Conservation (phyloP, 2,797 vertebrate species). For the Lutjanus argentimaculatus region DNA sequence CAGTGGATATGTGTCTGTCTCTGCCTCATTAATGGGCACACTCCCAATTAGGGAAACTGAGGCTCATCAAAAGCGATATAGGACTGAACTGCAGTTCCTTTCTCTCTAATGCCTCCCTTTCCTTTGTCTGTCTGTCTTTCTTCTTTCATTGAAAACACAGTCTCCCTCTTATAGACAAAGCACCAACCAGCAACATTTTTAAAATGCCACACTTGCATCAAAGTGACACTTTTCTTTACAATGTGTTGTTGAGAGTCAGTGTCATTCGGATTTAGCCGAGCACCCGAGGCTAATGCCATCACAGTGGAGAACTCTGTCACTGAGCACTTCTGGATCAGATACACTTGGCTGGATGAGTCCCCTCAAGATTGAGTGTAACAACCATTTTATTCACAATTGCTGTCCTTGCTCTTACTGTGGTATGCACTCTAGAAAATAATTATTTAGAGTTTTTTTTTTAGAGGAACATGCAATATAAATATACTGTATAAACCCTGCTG, state of each 20-base stretch:
- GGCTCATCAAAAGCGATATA: slow-evolving; percentile 64
- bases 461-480: background rate
- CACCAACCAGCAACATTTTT: slow-evolving; percentile 13
- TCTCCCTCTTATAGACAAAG: slow-evolving; percentile 10
- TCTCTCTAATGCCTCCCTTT: slow-evolving; percentile 3
- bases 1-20: slow-evolving; percentile 57
- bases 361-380: slow-evolving; percentile 31
- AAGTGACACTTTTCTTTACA: slow-evolving; percentile 47
- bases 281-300: slow-evolving; percentile 44
- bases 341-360: slow-evolving; percentile 37
- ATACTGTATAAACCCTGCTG: background rate
- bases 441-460: slow-evolving; percentile 5
- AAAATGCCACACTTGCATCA: slow-evolving; percentile 29
- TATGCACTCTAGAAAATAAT: slow-evolving; percentile 8
- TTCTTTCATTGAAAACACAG: slow-evolving; percentile 23
- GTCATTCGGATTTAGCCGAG: slow-evolving; percentile 53
- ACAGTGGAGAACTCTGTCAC: slow-evolving; percentile 50
- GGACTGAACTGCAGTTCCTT: slow-evolving; percentile 10
- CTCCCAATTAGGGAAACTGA: slow-evolving; percentile 69
- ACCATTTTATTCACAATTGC: slow-evolving; percentile 32
- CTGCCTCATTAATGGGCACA: slow-evolving; percentile 63
- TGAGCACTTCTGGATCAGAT: slow-evolving; percentile 48
- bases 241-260: slow-evolving; percentile 37
- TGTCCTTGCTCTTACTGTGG: slow-evolving; percentile 20
- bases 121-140: slow-evolving; percentile 21